Evolutionary conservation across 1,140 invertebrate genomes (phyloP).

Genomic region (Cryptotermes secundus): DNA sequence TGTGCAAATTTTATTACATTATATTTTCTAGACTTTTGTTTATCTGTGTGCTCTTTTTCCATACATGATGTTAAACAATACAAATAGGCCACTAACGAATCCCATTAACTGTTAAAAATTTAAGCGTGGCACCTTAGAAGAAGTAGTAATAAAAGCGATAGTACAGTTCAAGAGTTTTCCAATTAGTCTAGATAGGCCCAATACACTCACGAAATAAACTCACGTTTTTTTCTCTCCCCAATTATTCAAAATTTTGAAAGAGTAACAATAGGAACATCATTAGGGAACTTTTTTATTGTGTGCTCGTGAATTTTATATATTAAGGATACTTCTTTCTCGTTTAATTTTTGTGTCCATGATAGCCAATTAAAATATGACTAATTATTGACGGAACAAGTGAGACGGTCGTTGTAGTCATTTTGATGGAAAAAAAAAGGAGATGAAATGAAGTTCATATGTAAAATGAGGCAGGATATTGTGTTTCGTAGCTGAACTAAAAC

Average conservation of each 20-base stretch:
- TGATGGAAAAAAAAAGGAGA: not conserved
- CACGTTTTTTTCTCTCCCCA: not conserved
- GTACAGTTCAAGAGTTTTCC: not conserved
- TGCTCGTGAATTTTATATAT: conserved; percentile 11
- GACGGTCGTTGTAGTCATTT: not conserved
- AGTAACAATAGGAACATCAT: conserved; percentile 6
- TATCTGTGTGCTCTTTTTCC: not conserved
- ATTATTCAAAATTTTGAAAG: not conserved
- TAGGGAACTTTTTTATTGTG: conserved; percentile 3
- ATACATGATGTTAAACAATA: not conserved
- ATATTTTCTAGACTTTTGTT: not conserved
- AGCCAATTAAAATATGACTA: conserved; percentile 17
- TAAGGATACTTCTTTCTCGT: conserved; percentile 10
- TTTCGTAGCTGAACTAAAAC: not conserved
- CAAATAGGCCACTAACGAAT: not conserved
- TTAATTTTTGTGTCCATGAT: conserved; percentile 12
- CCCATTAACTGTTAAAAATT: not conserved
- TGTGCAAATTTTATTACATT: not conserved
- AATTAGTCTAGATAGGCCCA: conserved; percentile 11
- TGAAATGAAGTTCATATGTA: not conserved
- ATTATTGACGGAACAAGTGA: conserved; percentile 11
- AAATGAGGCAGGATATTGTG: not conserved
- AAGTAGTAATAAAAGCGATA: not conserved
- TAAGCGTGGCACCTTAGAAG: not conserved
- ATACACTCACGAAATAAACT: not conserved